Conservation (phyloP, 2,797 vertebrate species). For the Protonibea diacanthus region DNA sequence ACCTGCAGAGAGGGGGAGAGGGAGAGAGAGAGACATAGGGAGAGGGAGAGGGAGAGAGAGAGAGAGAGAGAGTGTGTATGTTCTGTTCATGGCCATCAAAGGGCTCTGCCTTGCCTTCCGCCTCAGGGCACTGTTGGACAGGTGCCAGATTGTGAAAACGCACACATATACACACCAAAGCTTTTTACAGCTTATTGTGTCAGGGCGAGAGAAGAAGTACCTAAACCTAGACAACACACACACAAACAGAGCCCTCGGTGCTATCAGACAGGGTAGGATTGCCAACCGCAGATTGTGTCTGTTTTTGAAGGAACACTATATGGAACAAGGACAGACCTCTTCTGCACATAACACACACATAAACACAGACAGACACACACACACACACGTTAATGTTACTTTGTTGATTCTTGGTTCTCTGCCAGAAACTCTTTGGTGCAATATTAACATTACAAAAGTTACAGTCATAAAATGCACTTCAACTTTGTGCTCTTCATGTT, state of each 20-base stretch:
- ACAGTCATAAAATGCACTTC: not conserved
- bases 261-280: constrained; percentile 14
- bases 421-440: not conserved
- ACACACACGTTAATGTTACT: not conserved
- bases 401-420: not conserved
- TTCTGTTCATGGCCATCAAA: constrained; percentile 75
- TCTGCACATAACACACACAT: not conserved
- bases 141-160: constrained; percentile 73
- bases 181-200: constrained; percentile 77
- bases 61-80: constrained; percentile 37
- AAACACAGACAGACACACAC: too few species aligned
- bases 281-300: constrained; percentile 10
- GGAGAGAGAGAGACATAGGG: constrained; percentile 38
- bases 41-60: constrained; percentile 45
- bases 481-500: not conserved
- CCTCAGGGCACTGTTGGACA: constrained; percentile 76
- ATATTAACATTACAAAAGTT: not conserved
- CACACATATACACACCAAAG: constrained; percentile 39
- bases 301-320: constrained; percentile 16
- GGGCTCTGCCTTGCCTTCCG: constrained; percentile 62
- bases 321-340: not conserved
- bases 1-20: constrained; percentile 72
- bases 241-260: constrained; percentile 10
- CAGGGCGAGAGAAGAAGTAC: constrained; percentile 57
- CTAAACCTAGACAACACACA: constrained; percentile 35